Percentiles rank a stretch among this genome's conserved stretches.
Evolutionary conservation across 2,113 vertebrate genomes (phyloP).

Genomic region (Anhinga anhinga): DNA sequence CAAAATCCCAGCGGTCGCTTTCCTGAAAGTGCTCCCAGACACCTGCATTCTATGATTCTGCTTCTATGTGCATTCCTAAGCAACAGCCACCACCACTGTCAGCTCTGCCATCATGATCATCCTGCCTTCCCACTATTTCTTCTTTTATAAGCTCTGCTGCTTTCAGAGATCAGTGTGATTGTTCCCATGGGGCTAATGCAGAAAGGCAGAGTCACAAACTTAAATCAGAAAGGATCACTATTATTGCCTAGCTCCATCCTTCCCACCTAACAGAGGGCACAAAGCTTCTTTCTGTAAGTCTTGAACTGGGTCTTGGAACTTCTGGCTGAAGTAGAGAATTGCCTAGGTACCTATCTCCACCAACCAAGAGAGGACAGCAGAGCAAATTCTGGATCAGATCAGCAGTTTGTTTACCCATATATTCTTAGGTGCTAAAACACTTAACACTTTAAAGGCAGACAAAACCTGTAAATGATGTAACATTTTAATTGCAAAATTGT

Average conservation of each 20-base stretch:
- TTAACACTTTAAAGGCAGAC: neutral
- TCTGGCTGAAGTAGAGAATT: neutral
- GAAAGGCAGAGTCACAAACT: neutral
- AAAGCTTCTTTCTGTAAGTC: neutral
- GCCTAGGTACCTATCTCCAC: neutral
- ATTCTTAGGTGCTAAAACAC: neutral
- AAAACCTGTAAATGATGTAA: neutral
- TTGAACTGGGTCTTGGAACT: neutral
- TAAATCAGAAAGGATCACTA: neutral
- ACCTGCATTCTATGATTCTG: neutral
- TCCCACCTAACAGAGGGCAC: neutral
- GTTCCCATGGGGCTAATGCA: neutral
- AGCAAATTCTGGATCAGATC: neutral
- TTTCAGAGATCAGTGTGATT: neutral
- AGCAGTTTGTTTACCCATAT: neutral
- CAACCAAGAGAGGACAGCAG: neutral
- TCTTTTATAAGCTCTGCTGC: conserved; percentile 14
- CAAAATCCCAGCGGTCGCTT: neutral
- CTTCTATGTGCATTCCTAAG: conserved; percentile 13
- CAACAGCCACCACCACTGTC: neutral
- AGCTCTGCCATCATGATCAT: neutral
- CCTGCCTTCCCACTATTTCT: neutral
- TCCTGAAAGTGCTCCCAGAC: neutral
- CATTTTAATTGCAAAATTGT: neutral
- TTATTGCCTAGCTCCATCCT: neutral